These are phyloP conservation scores for Panopea generosa DNA, from an alignment of 2,888 invertebrate species.

Conservation along the genomic window DNA sequence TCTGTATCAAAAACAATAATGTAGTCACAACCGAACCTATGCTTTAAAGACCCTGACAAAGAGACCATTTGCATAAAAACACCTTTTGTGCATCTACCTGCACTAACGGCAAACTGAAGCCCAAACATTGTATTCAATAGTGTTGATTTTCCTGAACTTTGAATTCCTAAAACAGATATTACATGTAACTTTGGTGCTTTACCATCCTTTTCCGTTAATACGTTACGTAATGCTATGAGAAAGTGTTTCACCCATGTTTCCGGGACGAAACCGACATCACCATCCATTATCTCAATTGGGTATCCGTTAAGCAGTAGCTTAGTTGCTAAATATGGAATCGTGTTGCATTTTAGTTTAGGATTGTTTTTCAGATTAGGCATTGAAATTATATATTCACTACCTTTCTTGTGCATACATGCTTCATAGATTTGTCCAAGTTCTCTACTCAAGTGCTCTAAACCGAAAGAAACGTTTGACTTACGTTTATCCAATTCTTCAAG, in stretches of 20 bases:
- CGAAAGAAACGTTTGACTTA: background rate
- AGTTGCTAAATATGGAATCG: background rate
- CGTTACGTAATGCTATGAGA: background rate
- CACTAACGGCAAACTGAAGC: constrained; percentile 39
- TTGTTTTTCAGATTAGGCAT: too few species aligned
- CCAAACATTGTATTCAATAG: constrained; percentile 46
- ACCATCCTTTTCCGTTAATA: background rate
- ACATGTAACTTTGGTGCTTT: background rate
- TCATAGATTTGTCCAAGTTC: constrained; percentile 32
- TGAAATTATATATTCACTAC: background rate
- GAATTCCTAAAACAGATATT: constrained; percentile 45
- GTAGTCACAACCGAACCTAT: constrained; percentile 23
- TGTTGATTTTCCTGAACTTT: constrained; percentile 52
- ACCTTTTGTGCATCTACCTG: constrained; percentile 48
- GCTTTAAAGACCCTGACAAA: background rate
- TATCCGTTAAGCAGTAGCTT: constrained; percentile 15
- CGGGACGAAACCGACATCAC: constrained; percentile 18
- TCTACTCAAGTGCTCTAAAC: constrained; percentile 19
- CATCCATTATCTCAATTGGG: constrained; percentile 26
- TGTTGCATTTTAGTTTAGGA: background rate
- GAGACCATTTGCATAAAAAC: constrained; percentile 37
- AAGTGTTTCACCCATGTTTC: background rate
- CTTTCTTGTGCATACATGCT: background rate
- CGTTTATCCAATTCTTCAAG: constrained; percentile 6
- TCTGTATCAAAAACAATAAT: constrained; percentile 47